Conservation (phyloP, 2,888 invertebrate species). For the Eilema griseolum region DNA sequence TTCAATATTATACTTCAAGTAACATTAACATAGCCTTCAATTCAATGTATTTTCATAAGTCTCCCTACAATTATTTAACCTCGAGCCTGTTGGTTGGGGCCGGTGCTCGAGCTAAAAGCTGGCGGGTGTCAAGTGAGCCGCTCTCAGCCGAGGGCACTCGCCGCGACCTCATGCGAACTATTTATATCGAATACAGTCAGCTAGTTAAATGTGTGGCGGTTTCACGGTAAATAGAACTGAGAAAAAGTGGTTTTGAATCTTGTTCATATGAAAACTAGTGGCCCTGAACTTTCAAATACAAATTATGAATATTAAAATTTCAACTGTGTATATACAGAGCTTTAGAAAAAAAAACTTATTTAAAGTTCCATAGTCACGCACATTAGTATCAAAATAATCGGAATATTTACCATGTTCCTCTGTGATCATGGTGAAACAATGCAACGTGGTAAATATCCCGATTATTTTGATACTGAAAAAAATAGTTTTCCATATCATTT, state of each 20-base stretch:
- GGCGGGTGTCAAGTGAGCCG: slow-evolving; percentile 43
- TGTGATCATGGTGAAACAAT: too few species aligned
- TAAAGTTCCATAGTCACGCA: too few species aligned
- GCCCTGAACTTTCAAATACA: too few species aligned
- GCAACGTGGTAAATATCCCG: too few species aligned
- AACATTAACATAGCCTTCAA: background rate
- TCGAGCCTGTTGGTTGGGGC: slow-evolving; percentile 38
- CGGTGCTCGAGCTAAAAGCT: slow-evolving; percentile 51
- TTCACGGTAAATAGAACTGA: background rate
- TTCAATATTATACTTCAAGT: too few species aligned
- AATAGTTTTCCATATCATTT: too few species aligned
- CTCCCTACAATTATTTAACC: slow-evolving; percentile 29
- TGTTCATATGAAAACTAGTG: background rate
- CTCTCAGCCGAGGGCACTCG: slow-evolving; percentile 44
- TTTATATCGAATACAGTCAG: slow-evolving; percentile 29
- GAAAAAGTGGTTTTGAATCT: background rate
- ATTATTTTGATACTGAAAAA: too few species aligned
- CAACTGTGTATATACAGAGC: too few species aligned
- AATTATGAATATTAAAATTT: too few species aligned
- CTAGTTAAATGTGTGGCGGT: background rate
- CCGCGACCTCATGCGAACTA: slow-evolving; percentile 44
- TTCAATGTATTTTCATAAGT: background rate
- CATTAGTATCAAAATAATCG: too few species aligned
- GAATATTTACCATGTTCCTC: too few species aligned
- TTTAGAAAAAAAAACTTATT: too few species aligned